Base-by-base conservation (phyloP, 2,113 vertebrate species). In the Gallinago undulata region DNA sequence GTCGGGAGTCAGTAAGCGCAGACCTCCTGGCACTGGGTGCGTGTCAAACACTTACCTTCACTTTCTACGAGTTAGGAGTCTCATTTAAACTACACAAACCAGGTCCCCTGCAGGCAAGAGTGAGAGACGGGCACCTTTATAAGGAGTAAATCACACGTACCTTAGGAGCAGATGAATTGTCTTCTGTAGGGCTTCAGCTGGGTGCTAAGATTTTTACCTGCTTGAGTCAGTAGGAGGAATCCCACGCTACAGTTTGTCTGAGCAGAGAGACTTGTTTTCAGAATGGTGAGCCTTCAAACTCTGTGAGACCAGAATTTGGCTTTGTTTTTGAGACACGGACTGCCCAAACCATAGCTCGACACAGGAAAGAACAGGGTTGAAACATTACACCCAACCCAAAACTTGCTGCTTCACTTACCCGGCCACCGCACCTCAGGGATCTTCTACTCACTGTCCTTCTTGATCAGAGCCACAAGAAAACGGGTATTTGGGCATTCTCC, bases 31-130 rank as follows among this genome's bases (percentile, higher is more conserved):
- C 3, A 7, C 16, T 4, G 10, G 14, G 27, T 14, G 43, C 8
- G 57, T 53, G 50, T 6, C 0, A 0, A 2, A 16, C 53, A 16
- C 75, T 72, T 17, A 86, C 87, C 89, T 90, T 23, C 9, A 27
- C 7, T 35, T 28, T 63, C 50, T 5, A 10, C 18, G 28, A 59
- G 74, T 45, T 31, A 21, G 0, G 0, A 3, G 2, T 31, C 57
- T 50, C 62, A 8, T 27, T 70, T 35, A 8, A 59, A 27, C 22
- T 1, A 60, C 19, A 25, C 11, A 19, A 15, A 14, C 1, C 7
- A 79, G 70, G 60, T 41, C 25, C 13, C 41, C 59, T 86, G 35
- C 1, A 18, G 53, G 6, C 67, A 68, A 15, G 39, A 84, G n/a
- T 2, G 28, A 59, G 47, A 80, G 63, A 30, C 33, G 22, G 30